Base-by-base conservation (phyloP, 64 coral and sea anemone genomes). In the Pocillopora damicornis region DNA sequence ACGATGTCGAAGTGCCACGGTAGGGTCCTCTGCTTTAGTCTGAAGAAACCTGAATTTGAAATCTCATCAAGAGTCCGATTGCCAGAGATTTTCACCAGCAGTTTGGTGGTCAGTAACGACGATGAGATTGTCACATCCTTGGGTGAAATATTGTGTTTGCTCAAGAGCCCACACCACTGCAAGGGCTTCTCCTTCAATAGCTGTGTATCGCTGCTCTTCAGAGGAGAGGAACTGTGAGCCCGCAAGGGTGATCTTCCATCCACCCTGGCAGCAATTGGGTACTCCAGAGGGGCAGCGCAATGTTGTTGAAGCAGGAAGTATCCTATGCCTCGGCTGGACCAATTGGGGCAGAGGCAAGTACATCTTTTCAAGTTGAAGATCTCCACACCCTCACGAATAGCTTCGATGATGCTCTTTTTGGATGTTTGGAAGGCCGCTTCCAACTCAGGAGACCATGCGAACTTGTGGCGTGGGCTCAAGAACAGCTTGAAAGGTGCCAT, bases 131-230 rank as follows among this genome's bases (percentile, higher is more conserved):
- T 90, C 79, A 68, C 79, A 83, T 4, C 78, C 79, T 75, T 90
- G 78, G 8, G 88, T 82, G 60, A 89, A 79, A 36, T 89, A 89
- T 0, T 65, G 61, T 18, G 76, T 89, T 79, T 87, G 86, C 25
- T 89, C 68, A 11, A 91, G 37, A 16, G 80, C 89, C 89, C 89
- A 84, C 10, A 80, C 80, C 5, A 91, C 89, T 1, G 89, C 89
- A 4, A 89, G 76, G 35, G 88, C 77, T 79, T 89, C 88, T 4
- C 88, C 63, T 37, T 81, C 88, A 1, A 89, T 89, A 45, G 78
- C 88, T 16, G 88, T 58, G 58, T 81, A 90, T 0, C 88, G 67
- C 17, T 83, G 79, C 68, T 90, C 88, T 6, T 78, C 79, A 1
- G 79, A 10, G 56, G 88, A 75, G 0, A 83, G 79, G 88, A 90